Percentiles rank a stretch among this genome's conserved stretches.
Conservation (phyloP, 1,140 invertebrate species). For the Hypsibius dujardini region DNA sequence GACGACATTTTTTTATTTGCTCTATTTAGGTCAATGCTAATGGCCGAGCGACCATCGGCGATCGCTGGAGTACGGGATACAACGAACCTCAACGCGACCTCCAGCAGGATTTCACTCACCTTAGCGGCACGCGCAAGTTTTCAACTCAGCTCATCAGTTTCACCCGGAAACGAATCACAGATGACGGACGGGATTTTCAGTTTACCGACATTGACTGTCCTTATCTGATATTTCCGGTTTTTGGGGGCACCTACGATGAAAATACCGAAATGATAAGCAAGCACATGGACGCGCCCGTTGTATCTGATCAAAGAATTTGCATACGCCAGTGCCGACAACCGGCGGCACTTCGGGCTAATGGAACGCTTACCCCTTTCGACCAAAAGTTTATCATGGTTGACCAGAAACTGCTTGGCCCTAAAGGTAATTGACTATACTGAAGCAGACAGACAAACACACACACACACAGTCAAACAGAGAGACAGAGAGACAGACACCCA, state of each 20-base stretch:
- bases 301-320: constrained; percentile 28
- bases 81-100: constrained; percentile 3
- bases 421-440: no score
- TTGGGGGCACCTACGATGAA: constrained; percentile 26
- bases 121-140: not conserved
- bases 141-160: constrained; percentile 26
- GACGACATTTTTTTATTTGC: no score
- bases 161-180: constrained; percentile 28
- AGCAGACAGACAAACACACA: no score
- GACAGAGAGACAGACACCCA: no score
- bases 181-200: constrained; percentile 27
- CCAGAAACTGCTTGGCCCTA: constrained; percentile 7
- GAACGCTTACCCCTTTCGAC: constrained; percentile 58
- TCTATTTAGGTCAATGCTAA: no score
- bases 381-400: constrained; percentile 61
- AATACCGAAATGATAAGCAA: constrained; percentile 24
- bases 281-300: constrained; percentile 27
- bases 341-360: not conserved
- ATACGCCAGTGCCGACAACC: constrained; percentile 41
- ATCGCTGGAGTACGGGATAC: constrained; percentile 22
- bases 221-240: constrained; percentile 30
- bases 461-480: no score
- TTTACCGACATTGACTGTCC: constrained; percentile 28
- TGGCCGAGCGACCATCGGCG: constrained; percentile 23
- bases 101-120: not conserved